phyloP scores from a whole-genome alignment of 2,888 invertebrate genomes.

The Oxystoma pomonae region DNA sequence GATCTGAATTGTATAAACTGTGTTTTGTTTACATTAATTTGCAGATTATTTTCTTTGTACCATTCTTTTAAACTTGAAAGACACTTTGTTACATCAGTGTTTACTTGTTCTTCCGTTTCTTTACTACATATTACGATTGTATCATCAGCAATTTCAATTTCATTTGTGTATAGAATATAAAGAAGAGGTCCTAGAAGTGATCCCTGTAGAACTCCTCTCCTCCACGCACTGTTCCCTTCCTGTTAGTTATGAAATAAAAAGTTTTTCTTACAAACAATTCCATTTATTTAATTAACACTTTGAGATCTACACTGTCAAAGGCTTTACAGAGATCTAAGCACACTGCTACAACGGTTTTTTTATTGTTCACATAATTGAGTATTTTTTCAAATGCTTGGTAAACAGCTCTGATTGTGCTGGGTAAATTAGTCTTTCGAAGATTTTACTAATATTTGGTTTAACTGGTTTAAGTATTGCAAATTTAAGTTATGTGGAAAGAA shows the following conservation, averaged over 20 bases:
- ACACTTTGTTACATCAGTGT: background rate
- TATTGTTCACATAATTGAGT: background rate
- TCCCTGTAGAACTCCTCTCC: background rate
- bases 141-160: background rate
- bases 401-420: background rate
- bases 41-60: background rate
- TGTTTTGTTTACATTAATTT: background rate
- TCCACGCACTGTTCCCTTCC: background rate
- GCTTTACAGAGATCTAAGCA: background rate
- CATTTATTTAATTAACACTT: background rate
- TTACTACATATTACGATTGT: background rate
- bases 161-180: background rate
- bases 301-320: too few species aligned
- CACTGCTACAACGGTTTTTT: background rate
- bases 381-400: background rate
- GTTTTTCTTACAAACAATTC: background rate
- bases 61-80: background rate
- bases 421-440: too few species aligned
- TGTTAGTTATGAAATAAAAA: background rate
- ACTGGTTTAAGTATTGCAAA: background rate
- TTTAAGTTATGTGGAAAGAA: background rate
- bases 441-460: too few species aligned
- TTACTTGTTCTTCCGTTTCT: background rate
- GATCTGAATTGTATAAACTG: background rate
- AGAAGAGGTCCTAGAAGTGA: background rate